phyloP scores from a whole-genome alignment of 2,797 vertebrate genomes.

The Gymnocypris eckloni region DNA sequence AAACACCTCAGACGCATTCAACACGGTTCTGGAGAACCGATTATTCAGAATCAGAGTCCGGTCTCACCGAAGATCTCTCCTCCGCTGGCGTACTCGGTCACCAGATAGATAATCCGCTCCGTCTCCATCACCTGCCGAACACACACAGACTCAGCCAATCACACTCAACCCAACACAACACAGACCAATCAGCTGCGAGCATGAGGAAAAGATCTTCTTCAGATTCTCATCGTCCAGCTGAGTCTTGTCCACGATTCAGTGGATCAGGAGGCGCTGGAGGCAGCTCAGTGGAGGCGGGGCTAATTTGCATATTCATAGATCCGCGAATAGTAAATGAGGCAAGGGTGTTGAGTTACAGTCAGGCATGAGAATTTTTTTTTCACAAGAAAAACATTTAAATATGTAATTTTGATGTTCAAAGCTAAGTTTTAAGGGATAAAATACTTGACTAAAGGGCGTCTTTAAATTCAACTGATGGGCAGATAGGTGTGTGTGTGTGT shows the following conservation, averaged over 20 bases:
- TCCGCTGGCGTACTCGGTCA: slow-evolving; percentile 96
- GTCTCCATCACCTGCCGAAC: slow-evolving; percentile 95
- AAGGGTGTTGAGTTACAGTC: no score
- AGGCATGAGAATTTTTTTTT: no score
- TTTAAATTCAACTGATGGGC: not conserved
- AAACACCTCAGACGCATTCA: not conserved
- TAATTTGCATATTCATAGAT: no score
- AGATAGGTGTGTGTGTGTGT: not conserved
- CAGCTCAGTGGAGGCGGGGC: no score
- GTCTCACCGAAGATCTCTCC: slow-evolving; percentile 97
- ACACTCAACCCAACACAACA: not conserved
- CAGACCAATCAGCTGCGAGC: slow-evolving; percentile 20
- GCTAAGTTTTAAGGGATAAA: no score
- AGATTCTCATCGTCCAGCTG: slow-evolving; percentile 98
- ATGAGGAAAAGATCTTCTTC: slow-evolving; percentile 91
- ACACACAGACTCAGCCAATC: slow-evolving; percentile 25
- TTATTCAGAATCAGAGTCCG: not conserved
- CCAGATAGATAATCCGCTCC: slow-evolving; percentile 97
- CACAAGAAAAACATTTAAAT: no score
- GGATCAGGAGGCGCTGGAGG: no score
- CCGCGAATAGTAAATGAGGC: no score
- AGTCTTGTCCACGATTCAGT: slow-evolving; percentile 92
- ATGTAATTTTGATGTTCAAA: no score
- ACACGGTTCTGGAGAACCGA: not conserved
- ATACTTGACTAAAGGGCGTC: no score